Conservation (phyloP, 2,797 vertebrate genomes). For the Microctenopoma stevenorrisi region DNA sequence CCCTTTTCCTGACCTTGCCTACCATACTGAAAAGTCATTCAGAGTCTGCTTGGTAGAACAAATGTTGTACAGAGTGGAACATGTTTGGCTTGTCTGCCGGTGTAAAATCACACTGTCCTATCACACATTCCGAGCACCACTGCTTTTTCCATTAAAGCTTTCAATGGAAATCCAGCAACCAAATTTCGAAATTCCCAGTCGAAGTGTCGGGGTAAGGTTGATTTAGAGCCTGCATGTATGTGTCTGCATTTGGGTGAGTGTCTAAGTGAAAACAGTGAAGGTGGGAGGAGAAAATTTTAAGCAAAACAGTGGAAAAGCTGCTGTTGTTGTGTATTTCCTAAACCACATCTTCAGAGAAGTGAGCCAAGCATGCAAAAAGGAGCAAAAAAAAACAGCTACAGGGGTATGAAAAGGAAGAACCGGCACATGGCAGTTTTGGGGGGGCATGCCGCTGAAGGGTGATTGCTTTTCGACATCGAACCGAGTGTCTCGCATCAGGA, state of each 20-base stretch:
- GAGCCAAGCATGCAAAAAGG: conserved; percentile 47
- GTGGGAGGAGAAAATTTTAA: conserved; percentile 49
- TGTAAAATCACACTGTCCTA: conserved; percentile 76
- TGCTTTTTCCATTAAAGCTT: conserved; percentile 82
- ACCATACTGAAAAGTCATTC: conserved; percentile 78
- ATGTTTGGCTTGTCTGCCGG: conserved; percentile 70
- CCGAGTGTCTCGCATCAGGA: conserved; percentile 24
- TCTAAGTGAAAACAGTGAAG: conserved; percentile 32
- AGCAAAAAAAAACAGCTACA: conserved; percentile 38
- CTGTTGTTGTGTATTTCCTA: conserved; percentile 70
- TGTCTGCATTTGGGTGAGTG: conserved; percentile 17
- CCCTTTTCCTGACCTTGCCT: conserved; percentile 70
- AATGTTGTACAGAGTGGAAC: conserved; percentile 77
- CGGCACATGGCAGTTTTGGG: conserved; percentile 56
- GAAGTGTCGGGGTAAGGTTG: conserved; percentile 62
- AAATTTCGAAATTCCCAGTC: conserved; percentile 75
- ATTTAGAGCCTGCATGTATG: conserved; percentile 51
- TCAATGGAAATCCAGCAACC: conserved; percentile 74
- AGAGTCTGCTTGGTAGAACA: conserved; percentile 67
- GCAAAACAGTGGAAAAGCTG: conserved; percentile 60
- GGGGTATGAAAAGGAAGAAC: conserved; percentile 45
- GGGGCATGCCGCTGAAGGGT: conserved; percentile 47
- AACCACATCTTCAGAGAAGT: conserved; percentile 50
- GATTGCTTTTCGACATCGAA: conserved; percentile 34
- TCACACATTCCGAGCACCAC: conserved; percentile 70